Percentiles rank a stretch among this genome's conserved stretches.
These are phyloP conservation scores for Dryobates pubescens DNA, from an alignment of 2,797 vertebrate genomes.

Conservation along the genomic window DNA sequence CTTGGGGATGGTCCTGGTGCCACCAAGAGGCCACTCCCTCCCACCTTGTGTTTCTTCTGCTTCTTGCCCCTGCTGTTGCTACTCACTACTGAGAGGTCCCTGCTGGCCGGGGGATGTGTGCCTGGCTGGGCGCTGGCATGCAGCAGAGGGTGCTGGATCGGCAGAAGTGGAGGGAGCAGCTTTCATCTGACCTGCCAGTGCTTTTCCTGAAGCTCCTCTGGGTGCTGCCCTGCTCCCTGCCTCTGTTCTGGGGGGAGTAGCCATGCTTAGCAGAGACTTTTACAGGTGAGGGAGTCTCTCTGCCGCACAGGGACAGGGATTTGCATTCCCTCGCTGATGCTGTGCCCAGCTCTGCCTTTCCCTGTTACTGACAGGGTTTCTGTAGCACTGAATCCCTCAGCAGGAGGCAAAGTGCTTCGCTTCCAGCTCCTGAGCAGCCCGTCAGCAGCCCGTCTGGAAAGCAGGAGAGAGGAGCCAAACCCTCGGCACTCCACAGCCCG, in stretches of 20 bases:
- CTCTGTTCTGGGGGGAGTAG: not conserved
- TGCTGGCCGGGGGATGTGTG: not conserved
- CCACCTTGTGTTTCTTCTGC: not conserved
- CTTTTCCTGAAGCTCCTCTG: not conserved
- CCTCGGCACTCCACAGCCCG: rapidly evolving
- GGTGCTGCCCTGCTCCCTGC: not conserved
- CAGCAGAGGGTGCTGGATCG: not conserved
- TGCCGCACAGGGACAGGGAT: rapidly evolving
- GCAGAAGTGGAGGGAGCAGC: not conserved
- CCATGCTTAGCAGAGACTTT: not conserved
- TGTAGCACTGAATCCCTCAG: not conserved
- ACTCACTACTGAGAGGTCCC: not conserved
- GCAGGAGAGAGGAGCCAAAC: not conserved
- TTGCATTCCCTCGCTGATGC: not conserved
- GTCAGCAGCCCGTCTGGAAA: rapidly evolving
- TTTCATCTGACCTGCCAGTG: rapidly evolving
- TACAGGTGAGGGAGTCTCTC: not conserved
- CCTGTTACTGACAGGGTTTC: not conserved
- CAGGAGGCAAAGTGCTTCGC: not conserved
- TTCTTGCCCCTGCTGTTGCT: not conserved
- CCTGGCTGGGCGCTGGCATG: not conserved
- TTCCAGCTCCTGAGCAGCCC: not conserved
- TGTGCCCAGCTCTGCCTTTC: not conserved
- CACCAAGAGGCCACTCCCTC: not conserved
- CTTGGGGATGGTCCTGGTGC: not conserved